Evolutionary conservation across 2,113 vertebrate species (phyloP).

Genomic region (Brachypteracias leptosomus): DNA sequence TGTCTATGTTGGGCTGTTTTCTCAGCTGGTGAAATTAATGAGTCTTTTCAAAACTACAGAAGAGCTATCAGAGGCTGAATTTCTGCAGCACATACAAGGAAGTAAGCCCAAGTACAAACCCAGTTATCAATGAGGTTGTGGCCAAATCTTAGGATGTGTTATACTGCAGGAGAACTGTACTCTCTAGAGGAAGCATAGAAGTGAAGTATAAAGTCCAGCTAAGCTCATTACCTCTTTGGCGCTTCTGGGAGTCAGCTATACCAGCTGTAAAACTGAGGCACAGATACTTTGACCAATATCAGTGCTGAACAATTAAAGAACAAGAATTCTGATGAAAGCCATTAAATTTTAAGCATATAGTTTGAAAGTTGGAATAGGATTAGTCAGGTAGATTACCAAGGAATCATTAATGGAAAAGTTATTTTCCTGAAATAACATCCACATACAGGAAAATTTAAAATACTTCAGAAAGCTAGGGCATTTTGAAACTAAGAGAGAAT

Average conservation of each 20-base stretch:
- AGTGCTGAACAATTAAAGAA: neutral
- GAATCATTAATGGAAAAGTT: neutral
- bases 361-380: neutral
- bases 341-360: neutral
- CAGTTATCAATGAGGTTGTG: neutral
- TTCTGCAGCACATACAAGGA: neutral
- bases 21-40: neutral
- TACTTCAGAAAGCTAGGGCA: neutral
- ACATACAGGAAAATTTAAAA: neutral
- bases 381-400: neutral
- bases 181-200: neutral
- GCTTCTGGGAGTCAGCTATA: neutral
- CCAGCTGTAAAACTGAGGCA: neutral
- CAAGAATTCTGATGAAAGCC: neutral
- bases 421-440: neutral
- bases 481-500: neutral
- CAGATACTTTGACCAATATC: neutral
- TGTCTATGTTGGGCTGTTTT: neutral
- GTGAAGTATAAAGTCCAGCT: neutral
- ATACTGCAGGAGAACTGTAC: neutral
- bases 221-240: neutral
- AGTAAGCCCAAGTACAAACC: neutral
- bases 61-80: neutral
- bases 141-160: neutral
- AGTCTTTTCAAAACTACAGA: neutral